Conservation (phyloP, 2,888 invertebrate genomes). For the Andrena hattorfiana region DNA sequence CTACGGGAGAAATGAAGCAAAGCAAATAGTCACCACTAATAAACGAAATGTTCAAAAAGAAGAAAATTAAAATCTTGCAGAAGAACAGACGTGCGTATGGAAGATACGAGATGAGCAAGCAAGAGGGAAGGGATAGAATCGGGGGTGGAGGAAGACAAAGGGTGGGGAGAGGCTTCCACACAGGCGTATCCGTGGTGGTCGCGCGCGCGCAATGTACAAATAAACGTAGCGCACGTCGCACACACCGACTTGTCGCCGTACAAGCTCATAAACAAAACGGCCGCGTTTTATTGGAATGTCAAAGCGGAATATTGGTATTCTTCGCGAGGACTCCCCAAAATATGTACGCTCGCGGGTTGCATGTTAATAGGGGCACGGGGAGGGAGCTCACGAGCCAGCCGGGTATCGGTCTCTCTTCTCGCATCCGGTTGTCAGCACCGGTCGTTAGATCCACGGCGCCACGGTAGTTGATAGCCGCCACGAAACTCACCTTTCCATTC, state of each 20-base stretch:
- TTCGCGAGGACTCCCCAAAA: slow-evolving; percentile 83
- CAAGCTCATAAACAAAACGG: slow-evolving; percentile 85
- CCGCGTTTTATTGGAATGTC: slow-evolving; percentile 85
- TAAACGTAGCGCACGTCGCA: slow-evolving; percentile 56
- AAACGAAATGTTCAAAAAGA: not conserved
- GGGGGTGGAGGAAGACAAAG: not conserved
- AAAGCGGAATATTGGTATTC: slow-evolving; percentile 85
- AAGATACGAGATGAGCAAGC: not conserved
- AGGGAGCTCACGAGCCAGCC: slow-evolving; percentile 71
- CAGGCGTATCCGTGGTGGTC: not conserved
- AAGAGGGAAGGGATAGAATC: not conserved
- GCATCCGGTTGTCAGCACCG: slow-evolving; percentile 83
- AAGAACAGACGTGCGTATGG: not conserved
- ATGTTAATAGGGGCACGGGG: slow-evolving; percentile 81
- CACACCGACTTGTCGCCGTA: slow-evolving; percentile 70
- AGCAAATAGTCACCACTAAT: not conserved
- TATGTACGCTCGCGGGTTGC: slow-evolving; percentile 84
- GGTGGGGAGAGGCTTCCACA: not conserved
- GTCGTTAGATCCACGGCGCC: slow-evolving; percentile 76
- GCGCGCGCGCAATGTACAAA: slow-evolving; percentile 30
- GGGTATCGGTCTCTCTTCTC: slow-evolving; percentile 77
- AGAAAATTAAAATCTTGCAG: not conserved
- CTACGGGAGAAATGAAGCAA: not conserved
- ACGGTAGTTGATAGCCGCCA: slow-evolving; percentile 60
- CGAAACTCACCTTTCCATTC: slow-evolving; percentile 68